Evolutionary conservation across 2,888 invertebrate genomes (phyloP), one percentile per base, ranked within the genome.

Genomic region (Poecilobothrus nobilitatus): DNA sequence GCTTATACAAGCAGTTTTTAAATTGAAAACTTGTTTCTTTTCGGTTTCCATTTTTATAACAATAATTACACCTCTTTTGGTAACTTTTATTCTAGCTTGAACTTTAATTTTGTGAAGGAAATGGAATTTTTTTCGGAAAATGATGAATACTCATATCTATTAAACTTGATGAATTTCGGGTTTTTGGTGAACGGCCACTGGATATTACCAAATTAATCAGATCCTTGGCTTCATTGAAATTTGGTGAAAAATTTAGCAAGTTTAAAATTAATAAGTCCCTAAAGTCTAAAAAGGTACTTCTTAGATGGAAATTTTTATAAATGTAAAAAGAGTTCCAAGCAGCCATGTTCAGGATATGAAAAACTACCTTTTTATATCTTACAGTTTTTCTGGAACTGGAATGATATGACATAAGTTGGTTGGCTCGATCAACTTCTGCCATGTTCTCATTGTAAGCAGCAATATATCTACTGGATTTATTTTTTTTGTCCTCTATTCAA

Each of bases 321-420:
- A 67, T n/a, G 15, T 63, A 66, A 41, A 66, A 66, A 20, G 64
- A 20, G 65, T 68, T 68, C 68, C 63, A 68, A n/a, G 64, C 64
- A 33, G 44, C 66, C 64, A n/a, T n/a, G n/a, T n/a, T n/a, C n/a
- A n/a, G n/a, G n/a, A n/a, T n/a, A n/a, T 71, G 69, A 70, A 73
- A 73, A 7, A 34, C 5, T 8, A 71, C 61, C 44, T 71, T 70
- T 67, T 72, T 71, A 53, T 71, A 72, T 37, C 71, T 68, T 64
- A 71, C 70, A 37, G 71, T 72, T 70, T 71, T 72, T 66, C 70
- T 68, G 21, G 71, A 70, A 27, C 64, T 67, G 63, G 69, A 71
- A 63, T 71, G 69, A 53, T 70, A 71, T 1, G 70, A 69, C 64
- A 65, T 41, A 68, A 71, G 67, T 68, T 71, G n/a, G n/a, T n/a